Evolutionary conservation across 2,888 invertebrate species (phyloP).

Genomic region (Cataglyphis livida): DNA sequence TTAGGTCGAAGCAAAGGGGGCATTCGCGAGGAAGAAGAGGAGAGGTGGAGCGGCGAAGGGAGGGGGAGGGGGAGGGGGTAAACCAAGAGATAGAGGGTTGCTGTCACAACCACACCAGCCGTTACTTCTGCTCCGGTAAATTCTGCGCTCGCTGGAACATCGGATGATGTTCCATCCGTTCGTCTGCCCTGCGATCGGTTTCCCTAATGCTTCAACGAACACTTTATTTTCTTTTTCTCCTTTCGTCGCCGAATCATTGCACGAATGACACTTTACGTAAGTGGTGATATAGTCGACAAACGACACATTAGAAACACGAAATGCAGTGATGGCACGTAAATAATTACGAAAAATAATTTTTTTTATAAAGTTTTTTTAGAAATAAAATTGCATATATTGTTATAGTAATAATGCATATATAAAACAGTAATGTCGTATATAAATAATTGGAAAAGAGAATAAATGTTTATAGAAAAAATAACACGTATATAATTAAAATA

Average conservation of each 20-base stretch:
- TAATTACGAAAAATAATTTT: neutral
- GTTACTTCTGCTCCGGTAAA: slow-evolving; percentile 79
- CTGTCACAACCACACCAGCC: slow-evolving; percentile 80
- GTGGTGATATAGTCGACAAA: neutral
- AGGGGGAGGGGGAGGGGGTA: slow-evolving; percentile 81
- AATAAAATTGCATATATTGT: neutral
- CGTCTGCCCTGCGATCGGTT: slow-evolving; percentile 76
- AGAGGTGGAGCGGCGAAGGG: slow-evolving; percentile 73
- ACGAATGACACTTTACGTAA: slow-evolving; percentile 38
- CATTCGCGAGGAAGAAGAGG: slow-evolving; percentile 84
- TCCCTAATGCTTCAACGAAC: slow-evolving; percentile 78
- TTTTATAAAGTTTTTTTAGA: neutral
- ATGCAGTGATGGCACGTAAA: neutral
- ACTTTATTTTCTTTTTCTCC: slow-evolving; percentile 72
- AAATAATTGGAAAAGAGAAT: neutral
- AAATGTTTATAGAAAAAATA: neutral
- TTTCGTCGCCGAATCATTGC: slow-evolving; percentile 34
- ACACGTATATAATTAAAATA: neutral
- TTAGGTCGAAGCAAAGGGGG: slow-evolving; percentile 83
- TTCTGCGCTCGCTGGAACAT: slow-evolving; percentile 76
- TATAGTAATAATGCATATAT: neutral
- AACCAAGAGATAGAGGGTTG: slow-evolving; percentile 73
- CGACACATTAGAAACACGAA: neutral
- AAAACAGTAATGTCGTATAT: neutral
- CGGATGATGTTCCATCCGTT: slow-evolving; percentile 79